A percentile compares a stretch with the other conserved stretches of the same genome.
These are phyloP conservation scores for Rhogogaster chlorosoma DNA, from an alignment of 2,888 invertebrate species.

Conservation along the genomic window DNA sequence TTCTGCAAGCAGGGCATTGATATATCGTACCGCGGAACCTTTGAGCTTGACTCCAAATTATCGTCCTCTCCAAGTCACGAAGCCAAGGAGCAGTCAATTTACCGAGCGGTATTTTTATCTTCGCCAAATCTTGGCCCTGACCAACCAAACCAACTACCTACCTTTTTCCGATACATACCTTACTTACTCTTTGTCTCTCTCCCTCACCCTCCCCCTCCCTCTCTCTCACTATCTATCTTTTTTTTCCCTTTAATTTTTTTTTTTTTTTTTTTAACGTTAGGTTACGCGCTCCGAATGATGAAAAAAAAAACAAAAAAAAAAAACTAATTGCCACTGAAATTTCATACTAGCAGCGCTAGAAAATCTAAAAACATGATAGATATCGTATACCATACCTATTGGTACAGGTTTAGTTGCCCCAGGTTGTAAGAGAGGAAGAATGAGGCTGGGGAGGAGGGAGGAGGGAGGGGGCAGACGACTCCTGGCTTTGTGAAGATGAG, in stretches of 20 bases:
- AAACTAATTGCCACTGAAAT: not conserved
- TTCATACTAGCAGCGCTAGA: not conserved
- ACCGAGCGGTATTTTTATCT: conserved; percentile 67
- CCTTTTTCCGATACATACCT: conserved; percentile 47
- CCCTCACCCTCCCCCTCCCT: conserved; percentile 50
- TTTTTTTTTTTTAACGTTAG: not conserved
- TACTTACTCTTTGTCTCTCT: conserved; percentile 65
- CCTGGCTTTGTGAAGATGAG: conserved; percentile 29
- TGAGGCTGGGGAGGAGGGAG: not conserved
- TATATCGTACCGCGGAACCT: conserved; percentile 78
- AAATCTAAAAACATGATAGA: not conserved
- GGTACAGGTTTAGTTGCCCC: conserved; percentile 55
- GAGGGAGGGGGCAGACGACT: not conserved
- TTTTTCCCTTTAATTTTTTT: conserved; percentile 46
- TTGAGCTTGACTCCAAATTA: conserved; percentile 73
- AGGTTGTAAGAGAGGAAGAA: conserved; percentile 73
- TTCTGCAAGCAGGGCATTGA: conserved; percentile 77
- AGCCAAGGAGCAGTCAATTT: conserved; percentile 74
- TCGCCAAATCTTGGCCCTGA: conserved; percentile 57
- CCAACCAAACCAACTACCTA: conserved; percentile 24
- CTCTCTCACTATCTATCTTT: conserved; percentile 49
- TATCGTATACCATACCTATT: not conserved
- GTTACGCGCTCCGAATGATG: not conserved
- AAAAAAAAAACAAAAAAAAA: not conserved
- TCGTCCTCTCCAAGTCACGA: conserved; percentile 69